These are phyloP conservation scores for Saturnia japonica DNA, from an alignment of 2,888 invertebrate species.

Conservation along the genomic window DNA sequence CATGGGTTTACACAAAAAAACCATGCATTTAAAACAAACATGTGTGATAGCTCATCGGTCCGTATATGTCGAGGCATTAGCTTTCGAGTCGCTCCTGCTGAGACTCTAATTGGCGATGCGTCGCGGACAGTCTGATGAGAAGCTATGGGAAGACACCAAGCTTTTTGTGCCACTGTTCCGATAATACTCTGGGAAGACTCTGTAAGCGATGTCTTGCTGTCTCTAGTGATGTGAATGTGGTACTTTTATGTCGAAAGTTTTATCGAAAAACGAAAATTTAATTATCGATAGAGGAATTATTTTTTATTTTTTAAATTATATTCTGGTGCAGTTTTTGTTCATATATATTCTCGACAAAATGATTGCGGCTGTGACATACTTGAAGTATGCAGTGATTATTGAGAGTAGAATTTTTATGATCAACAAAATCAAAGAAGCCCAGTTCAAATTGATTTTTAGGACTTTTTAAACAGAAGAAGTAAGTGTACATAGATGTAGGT, in stretches of 20 bases:
- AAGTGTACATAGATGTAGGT: background rate
- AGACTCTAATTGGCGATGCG: slow-evolving; percentile 41
- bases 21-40: slow-evolving; percentile 8
- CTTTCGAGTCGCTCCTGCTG: slow-evolving; percentile 43
- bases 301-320: too few relatives aligned
- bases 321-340: too few relatives aligned
- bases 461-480: background rate
- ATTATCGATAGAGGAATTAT: background rate
- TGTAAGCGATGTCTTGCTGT: slow-evolving; percentile 10
- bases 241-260: background rate
- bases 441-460: background rate
- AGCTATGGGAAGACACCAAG: slow-evolving; percentile 50
- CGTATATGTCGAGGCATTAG: slow-evolving; percentile 30
- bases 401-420: background rate
- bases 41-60: slow-evolving; percentile 12
- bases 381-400: background rate
- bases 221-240: background rate
- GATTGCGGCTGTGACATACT: too few relatives aligned
- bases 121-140: slow-evolving; percentile 33
- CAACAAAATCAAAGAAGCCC: background rate
- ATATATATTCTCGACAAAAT: too few relatives aligned
- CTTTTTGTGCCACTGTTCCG: slow-evolving; percentile 39
- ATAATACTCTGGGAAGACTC: slow-evolving; percentile 23
- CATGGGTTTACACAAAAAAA: background rate
- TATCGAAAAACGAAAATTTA: background rate